phyloP scores from a whole-genome alignment of 2,797 vertebrate genomes.

The Coracias cyanogaster region DNA sequence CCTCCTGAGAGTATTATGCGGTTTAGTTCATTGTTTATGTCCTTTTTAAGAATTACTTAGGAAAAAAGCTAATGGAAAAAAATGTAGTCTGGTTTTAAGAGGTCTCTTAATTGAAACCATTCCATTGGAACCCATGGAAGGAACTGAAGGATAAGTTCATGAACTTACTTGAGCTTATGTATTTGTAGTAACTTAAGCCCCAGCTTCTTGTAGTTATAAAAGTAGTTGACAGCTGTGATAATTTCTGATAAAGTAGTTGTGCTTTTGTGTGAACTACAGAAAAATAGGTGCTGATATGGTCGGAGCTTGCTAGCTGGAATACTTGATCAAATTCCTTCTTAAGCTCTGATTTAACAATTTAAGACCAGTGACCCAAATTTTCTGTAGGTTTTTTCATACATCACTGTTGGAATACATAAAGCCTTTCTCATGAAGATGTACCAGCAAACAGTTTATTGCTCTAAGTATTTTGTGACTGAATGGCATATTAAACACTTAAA shows the following conservation, averaged over 20 bases:
- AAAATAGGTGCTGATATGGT: conserved; percentile 16
- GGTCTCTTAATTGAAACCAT: conserved; percentile 49
- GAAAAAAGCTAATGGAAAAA: neutral
- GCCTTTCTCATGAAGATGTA: neutral
- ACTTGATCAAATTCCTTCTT: neutral
- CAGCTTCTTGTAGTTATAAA: conserved; percentile 29
- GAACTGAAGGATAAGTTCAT: conserved; percentile 19
- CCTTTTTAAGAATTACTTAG: neutral
- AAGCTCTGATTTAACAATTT: neutral
- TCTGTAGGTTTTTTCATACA: neutral
- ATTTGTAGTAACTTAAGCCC: conserved; percentile 31
- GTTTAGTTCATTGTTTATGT: neutral
- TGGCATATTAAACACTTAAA: neutral
- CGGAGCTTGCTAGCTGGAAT: neutral
- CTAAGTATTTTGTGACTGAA: neutral
- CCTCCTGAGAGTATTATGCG: neutral
- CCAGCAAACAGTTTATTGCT: neutral
- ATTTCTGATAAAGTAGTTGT: conserved; percentile 18
- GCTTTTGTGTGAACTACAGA: neutral
- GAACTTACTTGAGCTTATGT: conserved; percentile 28
- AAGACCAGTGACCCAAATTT: neutral
- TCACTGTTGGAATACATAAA: neutral
- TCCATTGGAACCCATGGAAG: neutral
- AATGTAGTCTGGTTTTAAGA: neutral
- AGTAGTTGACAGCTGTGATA: conserved; percentile 24